These are phyloP conservation scores for Actinernus sp. DNA, from an alignment of 92 coral and sea anemone species.

Conservation along the genomic window DNA sequence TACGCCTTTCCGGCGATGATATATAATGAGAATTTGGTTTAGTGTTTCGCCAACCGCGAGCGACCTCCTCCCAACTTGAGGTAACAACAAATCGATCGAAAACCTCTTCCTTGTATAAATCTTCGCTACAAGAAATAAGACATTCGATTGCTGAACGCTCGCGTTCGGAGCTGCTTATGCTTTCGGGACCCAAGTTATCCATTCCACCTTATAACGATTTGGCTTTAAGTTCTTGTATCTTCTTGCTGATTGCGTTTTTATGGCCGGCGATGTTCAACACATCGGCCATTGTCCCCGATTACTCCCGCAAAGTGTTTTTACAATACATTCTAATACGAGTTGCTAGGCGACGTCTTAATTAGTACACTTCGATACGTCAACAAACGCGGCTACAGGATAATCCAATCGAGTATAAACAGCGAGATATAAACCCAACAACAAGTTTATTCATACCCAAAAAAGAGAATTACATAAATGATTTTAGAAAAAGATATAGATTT, in stretches of 20 bases:
- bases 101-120: conserved; percentile 35
- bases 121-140: conserved; percentile 57
- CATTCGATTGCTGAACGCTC: conserved; percentile 49
- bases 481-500: too few relatives aligned
- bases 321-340: not conserved
- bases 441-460: too few relatives aligned
- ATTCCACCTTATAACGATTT: not conserved
- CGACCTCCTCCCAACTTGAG: conserved; percentile 75
- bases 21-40: conserved; percentile 75
- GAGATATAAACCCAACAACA: too few relatives aligned
- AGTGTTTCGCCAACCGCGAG: conserved; percentile 78
- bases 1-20: conserved; percentile 66
- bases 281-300: not conserved
- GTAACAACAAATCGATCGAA: conserved; percentile 62
- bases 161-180: not conserved
- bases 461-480: too few relatives aligned
- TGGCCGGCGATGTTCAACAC: not conserved
- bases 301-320: not conserved
- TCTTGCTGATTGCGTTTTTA: not conserved
- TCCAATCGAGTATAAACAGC: too few relatives aligned
- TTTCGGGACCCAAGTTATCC: not conserved
- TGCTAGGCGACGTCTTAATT: not conserved
- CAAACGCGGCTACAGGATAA: too few relatives aligned
- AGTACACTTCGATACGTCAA: not conserved
- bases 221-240: not conserved